Evolutionary conservation across 2,888 invertebrate genomes (phyloP).

Genomic region (Tethea ocularis): DNA sequence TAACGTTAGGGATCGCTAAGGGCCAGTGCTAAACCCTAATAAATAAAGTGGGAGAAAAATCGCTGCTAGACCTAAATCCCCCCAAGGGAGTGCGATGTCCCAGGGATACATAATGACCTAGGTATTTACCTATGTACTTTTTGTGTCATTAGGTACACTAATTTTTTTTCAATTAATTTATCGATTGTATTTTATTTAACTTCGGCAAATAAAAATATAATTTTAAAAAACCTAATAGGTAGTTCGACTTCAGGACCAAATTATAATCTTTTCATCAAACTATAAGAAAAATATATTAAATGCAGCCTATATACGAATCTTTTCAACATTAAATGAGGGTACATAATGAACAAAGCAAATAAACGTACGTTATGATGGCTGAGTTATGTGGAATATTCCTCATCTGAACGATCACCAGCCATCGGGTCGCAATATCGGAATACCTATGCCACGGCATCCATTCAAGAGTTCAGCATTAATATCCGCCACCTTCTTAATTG

Average conservation of each 20-base stretch:
- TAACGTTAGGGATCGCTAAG: conserved; percentile 20
- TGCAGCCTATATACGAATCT: neutral
- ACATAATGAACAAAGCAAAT: conserved; percentile 34
- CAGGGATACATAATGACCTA: conserved; percentile 11
- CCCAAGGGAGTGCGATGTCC: conserved; percentile 45
- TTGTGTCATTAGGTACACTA: too few relatives aligned
- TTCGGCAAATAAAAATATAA: too few relatives aligned
- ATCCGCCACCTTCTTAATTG: conserved; percentile 52
- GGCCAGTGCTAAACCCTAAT: conserved; percentile 45
- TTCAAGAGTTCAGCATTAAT: conserved; percentile 59
- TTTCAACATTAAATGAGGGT: conserved; percentile 21
- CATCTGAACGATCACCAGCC: conserved; percentile 53
- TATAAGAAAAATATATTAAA: too few relatives aligned
- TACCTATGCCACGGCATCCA: conserved; percentile 58
- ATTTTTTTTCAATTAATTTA: neutral
- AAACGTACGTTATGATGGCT: conserved; percentile 25
- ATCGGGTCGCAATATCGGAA: conserved; percentile 54
- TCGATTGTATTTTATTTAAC: too few relatives aligned
- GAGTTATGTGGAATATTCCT: conserved; percentile 61
- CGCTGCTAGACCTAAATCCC: conserved; percentile 46
- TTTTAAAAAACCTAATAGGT: too few relatives aligned
- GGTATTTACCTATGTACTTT: too few relatives aligned
- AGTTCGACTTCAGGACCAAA: too few relatives aligned
- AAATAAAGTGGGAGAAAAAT: conserved; percentile 59
- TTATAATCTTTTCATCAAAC: too few relatives aligned